Percentiles rank a stretch among this genome's conserved stretches.
Conservation (phyloP, 2,113 vertebrate genomes). For the Empidonax traillii region DNA sequence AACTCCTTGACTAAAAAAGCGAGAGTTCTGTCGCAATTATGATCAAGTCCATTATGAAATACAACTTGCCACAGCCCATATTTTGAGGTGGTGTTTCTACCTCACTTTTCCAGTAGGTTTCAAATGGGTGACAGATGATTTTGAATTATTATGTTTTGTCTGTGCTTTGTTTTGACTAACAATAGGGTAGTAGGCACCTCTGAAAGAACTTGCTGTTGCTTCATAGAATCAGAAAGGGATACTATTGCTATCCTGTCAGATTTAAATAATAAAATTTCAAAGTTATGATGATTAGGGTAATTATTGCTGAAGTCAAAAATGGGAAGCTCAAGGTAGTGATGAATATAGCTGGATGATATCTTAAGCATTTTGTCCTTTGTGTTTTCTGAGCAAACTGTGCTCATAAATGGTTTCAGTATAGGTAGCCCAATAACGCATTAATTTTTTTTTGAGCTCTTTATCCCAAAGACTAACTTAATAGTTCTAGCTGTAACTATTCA, state of each 20-base stretch:
- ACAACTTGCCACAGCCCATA: rapidly evolving
- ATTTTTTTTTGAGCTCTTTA: background rate
- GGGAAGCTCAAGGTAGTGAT: background rate
- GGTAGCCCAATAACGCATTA: background rate
- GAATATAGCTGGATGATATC: background rate
- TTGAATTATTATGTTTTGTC: background rate
- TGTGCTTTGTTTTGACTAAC: background rate
- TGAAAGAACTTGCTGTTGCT: background rate
- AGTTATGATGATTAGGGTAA: background rate
- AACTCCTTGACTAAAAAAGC: background rate
- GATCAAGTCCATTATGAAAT: background rate
- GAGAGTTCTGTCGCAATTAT: background rate
- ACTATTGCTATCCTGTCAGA: background rate
- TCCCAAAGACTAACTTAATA: background rate
- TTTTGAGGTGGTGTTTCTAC: background rate
- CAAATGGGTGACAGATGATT: background rate
- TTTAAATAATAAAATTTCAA: background rate
- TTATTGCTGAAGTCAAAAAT: background rate
- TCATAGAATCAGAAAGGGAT: background rate
- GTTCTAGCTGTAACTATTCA: background rate
- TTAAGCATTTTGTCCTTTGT: background rate
- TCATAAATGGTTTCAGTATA: background rate
- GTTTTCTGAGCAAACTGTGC: background rate
- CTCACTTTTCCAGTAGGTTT: background rate
- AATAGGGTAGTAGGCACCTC: background rate